A percentile compares a stretch with the other conserved stretches of the same genome.
Evolutionary conservation across 1,140 invertebrate species (phyloP).

Genomic region (Coptotermes formosanus): DNA sequence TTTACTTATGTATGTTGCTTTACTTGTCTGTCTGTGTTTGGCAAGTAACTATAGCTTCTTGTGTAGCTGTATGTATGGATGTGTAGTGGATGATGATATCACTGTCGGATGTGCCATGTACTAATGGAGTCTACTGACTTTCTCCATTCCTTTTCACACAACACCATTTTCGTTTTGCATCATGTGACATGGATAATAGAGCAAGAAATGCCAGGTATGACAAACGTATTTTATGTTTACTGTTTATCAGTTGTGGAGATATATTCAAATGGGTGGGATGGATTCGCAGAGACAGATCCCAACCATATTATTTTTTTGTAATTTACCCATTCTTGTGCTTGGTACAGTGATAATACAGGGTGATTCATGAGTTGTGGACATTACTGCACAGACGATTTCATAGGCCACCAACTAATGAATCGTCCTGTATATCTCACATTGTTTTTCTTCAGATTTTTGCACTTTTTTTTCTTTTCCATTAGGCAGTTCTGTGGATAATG

Average conservation of each 20-base stretch:
- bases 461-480: too few relatives aligned
- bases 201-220: conserved; percentile 26
- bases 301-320: too few relatives aligned
- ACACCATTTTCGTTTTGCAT: conserved; percentile 32
- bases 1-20: neutral
- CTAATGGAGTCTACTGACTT: neutral
- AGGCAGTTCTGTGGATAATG: too few relatives aligned
- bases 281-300: neutral
- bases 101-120: neutral
- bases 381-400: too few relatives aligned
- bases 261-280: neutral
- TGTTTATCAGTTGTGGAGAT: neutral
- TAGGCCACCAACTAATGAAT: too few relatives aligned
- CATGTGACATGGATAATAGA: conserved; percentile 30
- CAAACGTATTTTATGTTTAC: neutral
- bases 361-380: too few relatives aligned
- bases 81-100: neutral
- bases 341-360: too few relatives aligned
- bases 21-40: neutral
- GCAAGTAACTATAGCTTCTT: neutral
- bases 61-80: conserved; percentile 6
- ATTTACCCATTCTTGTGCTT: too few relatives aligned
- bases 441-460: too few relatives aligned
- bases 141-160: conserved; percentile 26
- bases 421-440: too few relatives aligned